Evolutionary conservation across 2,113 vertebrate genomes (phyloP).

Genomic region (Callithrix jacchus): DNA sequence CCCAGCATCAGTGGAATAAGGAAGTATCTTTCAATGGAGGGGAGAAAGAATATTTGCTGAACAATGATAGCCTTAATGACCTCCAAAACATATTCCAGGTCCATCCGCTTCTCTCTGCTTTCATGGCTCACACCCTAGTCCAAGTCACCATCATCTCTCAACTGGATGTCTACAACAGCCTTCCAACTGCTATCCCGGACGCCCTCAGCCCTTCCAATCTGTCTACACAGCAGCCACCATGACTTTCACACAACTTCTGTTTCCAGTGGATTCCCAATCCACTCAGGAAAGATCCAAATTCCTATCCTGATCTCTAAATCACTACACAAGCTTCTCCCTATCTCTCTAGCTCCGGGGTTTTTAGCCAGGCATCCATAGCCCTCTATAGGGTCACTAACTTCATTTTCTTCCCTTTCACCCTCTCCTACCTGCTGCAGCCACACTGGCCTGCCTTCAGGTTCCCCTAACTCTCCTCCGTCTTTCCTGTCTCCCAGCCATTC

Average conservation of each 20-base stretch:
- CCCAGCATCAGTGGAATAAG: neutral
- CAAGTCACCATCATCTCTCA: neutral
- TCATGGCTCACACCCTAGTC: neutral
- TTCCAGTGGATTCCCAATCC: neutral
- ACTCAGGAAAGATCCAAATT: neutral
- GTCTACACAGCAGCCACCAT: neutral
- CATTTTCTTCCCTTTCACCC: neutral
- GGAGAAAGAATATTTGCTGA: neutral
- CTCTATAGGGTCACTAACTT: neutral
- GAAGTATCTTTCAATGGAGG: neutral
- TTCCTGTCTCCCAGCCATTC: neutral
- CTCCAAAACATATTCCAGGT: neutral
- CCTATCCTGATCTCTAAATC: neutral
- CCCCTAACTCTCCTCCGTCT: neutral
- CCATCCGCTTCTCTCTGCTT: neutral
- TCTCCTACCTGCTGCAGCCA: neutral
- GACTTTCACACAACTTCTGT: neutral
- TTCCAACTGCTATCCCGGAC: neutral
- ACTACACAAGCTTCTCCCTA: neutral
- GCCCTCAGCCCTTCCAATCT: neutral
- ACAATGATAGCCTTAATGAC: neutral
- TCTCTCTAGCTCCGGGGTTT: neutral
- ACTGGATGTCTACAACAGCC: neutral
- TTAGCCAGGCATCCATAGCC: neutral
- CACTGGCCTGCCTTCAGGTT: neutral